Evolutionary conservation across 2,888 invertebrate species (phyloP), one percentile per base, ranked within the genome.

Genomic region (Myopa tessellatipennis): DNA sequence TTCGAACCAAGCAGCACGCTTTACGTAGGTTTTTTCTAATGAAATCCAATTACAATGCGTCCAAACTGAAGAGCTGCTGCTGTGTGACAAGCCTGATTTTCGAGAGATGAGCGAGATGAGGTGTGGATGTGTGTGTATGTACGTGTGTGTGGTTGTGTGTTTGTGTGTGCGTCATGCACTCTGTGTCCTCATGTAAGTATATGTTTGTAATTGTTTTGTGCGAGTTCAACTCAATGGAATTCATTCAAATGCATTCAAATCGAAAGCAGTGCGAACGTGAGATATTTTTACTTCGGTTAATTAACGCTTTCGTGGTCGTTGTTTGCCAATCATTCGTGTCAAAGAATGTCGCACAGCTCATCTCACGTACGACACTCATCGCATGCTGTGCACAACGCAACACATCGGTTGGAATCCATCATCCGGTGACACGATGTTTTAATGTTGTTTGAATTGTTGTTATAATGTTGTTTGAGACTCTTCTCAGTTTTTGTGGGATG

Each of bases 21-120:
- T 26, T 63, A 18, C 18, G 55, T 18, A 18, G 34, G 34, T 60
- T 12, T 72, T 63, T 38, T 26, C 45, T 38, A 50, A 63, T 74
- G 65, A 65, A 67, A 74, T 74, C 65, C 74, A 74, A 52, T 65
- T 65, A 74, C 65, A 74, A 74, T 74, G 65, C 52, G 52, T 36
- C 26, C 65, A 65, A 74, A 63, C 52, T 74, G 65, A 36, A 73
- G 63, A 65, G 73, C 45, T 50, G 73, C 45, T 50, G 73, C 38
- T 38, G 38, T 4, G 34, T 38, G 65, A 36, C 38, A 65, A 36
- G 65, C 38, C 16, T 36, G 65, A 16, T 14, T 38, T 26, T 55
- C 76, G 45, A 45, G 45, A 45, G 45, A 45, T 10, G 45, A 50
- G 68, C 77, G 78, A 78, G 79, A 77, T 79, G 60, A 79, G 60